Evolutionary conservation across 2,888 invertebrate species (phyloP), one percentile per base, ranked within the genome.

Genomic region (Pterostichus madidus): DNA sequence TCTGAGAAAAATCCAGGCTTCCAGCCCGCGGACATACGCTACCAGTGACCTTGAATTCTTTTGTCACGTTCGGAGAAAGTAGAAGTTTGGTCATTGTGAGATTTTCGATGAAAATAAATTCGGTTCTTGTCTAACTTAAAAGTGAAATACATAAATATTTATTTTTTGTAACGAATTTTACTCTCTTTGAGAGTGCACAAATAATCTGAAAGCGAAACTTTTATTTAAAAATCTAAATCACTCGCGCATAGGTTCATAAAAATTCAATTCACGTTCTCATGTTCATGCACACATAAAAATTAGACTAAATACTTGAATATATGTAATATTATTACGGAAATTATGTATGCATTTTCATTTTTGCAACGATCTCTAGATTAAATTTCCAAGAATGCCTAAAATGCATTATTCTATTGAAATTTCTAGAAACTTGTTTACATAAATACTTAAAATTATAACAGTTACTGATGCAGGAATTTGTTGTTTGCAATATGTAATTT

Each of bases 1-100:
- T 64, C 31, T 11, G 64, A 64, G 64, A 64, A 64, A 64, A 13
- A 35, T 64, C 35, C n/a, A 17, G 46, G 32, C 31, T 13, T 8
- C 61, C 35, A 39, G 35, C 64, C 49, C 35, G 35, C 32, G 32
- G 64, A n/a, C 61, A n/a, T n/a, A 31, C 64, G 64, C 35, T 64
- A 64, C 35, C 64, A 64, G 32, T 64, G 64, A 64, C 64, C 64
- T 64, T 64, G 64, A 64, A 64, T 64, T 39, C 64, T 64, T 64
- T 64, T 64, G 64, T 64, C 64, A 64, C 35, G 64, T 64, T 64
- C 0, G 64, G 64, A 64, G 64, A 64, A 64, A 64, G 61, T 61
- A 17, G 32, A 35, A 32, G n/a, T 35, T 64, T 64, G 64, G 35
- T 64, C 35, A 64, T 32, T 35, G 64, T 64, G 31, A 35, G 35